These are phyloP conservation scores for Netelia inedita DNA, from an alignment of 2,888 invertebrate species.

Conservation along the genomic window DNA sequence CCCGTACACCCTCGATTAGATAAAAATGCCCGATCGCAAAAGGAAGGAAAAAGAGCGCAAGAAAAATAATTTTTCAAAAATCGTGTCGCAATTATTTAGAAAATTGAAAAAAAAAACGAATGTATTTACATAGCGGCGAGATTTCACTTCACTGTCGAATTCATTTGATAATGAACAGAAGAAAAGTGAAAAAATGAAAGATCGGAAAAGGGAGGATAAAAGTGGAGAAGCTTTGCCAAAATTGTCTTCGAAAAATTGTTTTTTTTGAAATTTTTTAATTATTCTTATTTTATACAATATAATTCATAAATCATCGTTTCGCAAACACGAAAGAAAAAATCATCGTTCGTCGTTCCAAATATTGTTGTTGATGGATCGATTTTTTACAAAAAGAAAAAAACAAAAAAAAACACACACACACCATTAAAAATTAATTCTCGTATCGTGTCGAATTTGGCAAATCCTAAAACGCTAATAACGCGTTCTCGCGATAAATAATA, in stretches of 20 bases:
- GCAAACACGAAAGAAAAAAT: background rate
- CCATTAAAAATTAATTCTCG: background rate
- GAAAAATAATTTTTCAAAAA: conserved; percentile 10
- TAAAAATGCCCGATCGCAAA: conserved; percentile 60
- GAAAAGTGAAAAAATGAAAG: conserved; percentile 56
- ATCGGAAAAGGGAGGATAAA: conserved; percentile 58
- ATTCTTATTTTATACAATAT: background rate
- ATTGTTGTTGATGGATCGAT: conserved; percentile 9
- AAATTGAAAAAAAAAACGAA: background rate
- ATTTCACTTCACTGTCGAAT: conserved; percentile 54
- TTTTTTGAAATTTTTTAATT: conserved; percentile 28
- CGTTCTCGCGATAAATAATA: background rate
- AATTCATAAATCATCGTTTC: conserved; percentile 12
- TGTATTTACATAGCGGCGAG: conserved; percentile 52
- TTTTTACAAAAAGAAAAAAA: background rate
- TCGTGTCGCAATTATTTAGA: background rate
- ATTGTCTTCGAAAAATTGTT: conserved; percentile 38
- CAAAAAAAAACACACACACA: background rate
- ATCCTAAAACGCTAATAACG: conserved; percentile 23
- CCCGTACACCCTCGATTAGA: conserved; percentile 28
- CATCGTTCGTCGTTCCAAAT: conserved; percentile 19
- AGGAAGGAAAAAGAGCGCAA: conserved; percentile 67
- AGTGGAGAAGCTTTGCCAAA: conserved; percentile 50
- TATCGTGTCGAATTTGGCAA: conserved; percentile 45
- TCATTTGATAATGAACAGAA: conserved; percentile 6